Conservation (phyloP, 1,140 invertebrate species). For the Heliothis virescens region DNA sequence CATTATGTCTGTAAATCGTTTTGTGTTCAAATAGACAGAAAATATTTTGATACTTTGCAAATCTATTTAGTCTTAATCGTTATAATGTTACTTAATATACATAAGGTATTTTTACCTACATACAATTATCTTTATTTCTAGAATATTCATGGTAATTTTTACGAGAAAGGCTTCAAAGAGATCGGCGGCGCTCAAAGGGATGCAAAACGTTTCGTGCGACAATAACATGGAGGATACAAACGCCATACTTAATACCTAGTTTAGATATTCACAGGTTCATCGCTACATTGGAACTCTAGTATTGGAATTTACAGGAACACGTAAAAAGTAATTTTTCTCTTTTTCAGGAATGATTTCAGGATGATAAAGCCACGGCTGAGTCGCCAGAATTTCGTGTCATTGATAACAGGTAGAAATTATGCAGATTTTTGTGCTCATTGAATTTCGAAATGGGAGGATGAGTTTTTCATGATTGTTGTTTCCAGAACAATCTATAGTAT, state of each 20-base stretch:
- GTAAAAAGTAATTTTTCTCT: not conserved
- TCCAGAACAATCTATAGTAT: too few species aligned
- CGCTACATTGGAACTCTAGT: not conserved
- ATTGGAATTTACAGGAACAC: not conserved
- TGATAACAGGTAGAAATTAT: too few species aligned
- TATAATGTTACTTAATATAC: not conserved
- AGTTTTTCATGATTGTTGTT: too few species aligned
- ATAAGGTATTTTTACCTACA: not conserved
- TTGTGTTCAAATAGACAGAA: too few species aligned
- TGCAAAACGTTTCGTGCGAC: not conserved
- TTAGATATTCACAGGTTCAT: not conserved
- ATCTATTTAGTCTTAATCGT: too few species aligned
- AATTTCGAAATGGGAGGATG: too few species aligned
- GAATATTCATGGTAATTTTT: slow-evolving; percentile 3
- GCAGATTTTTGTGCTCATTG: too few species aligned
- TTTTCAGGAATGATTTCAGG: too few species aligned
- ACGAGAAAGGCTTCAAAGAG: not conserved
- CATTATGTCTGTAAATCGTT: too few species aligned
- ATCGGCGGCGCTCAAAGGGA: not conserved
- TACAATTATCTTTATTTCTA: not conserved
- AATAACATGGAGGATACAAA: slow-evolving; percentile 8
- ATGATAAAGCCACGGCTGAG: too few species aligned
- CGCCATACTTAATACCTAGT: not conserved
- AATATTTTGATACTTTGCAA: too few species aligned
- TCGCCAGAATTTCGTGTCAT: too few species aligned